phyloP scores from a whole-genome alignment of 2,888 invertebrate species.

The Melinaea menophilus region DNA sequence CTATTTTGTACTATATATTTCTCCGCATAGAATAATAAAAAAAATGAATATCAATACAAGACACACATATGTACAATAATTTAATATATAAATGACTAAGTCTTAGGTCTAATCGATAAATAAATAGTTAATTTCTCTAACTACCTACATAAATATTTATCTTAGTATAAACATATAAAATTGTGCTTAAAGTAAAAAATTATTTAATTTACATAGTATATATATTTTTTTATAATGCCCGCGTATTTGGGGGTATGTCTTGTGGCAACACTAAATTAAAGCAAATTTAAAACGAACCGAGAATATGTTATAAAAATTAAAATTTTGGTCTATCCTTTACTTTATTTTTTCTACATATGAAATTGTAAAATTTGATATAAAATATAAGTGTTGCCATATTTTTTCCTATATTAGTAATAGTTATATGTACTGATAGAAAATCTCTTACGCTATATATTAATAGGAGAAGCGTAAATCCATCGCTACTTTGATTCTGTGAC shows the following conservation, averaged over 20 bases:
- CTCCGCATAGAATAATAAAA: constrained; percentile 35
- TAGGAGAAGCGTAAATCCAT: constrained; percentile 5
- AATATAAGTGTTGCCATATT: neutral
- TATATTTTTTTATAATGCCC: constrained; percentile 22
- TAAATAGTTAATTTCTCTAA: constrained; percentile 30
- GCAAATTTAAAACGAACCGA: neutral
- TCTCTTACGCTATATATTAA: constrained; percentile 4
- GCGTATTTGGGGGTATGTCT: neutral
- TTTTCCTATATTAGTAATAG: neutral
- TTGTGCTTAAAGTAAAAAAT: constrained; percentile 17
- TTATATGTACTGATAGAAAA: constrained; percentile 4
- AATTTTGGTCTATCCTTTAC: no score
- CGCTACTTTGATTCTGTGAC: no score
- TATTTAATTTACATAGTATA: constrained; percentile 16
- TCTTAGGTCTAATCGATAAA: constrained; percentile 29
- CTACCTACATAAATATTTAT: constrained; percentile 14
- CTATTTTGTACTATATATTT: constrained; percentile 55
- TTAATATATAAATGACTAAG: constrained; percentile 29
- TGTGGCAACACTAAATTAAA: neutral
- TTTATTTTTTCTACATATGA: no score
- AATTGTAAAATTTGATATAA: constrained; percentile 3
- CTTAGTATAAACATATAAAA: constrained; percentile 18
- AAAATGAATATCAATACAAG: constrained; percentile 27
- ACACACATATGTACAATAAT: constrained; percentile 35
- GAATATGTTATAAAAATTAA: neutral